These are phyloP conservation scores for Sitta carolinensis DNA, from an alignment of 2,797 vertebrate genomes.

Conservation along the genomic window DNA sequence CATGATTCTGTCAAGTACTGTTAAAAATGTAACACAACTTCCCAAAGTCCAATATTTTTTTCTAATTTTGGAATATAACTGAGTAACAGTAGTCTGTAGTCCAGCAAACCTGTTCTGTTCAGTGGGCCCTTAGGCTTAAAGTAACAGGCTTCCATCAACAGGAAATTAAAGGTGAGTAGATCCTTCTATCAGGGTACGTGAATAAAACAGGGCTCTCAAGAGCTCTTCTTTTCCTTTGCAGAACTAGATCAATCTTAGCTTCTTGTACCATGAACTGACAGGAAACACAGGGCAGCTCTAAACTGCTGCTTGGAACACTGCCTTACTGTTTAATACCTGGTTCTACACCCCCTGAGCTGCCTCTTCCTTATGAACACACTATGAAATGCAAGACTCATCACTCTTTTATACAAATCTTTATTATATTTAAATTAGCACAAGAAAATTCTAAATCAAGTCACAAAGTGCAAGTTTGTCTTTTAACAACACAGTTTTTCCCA, in stretches of 20 bases:
- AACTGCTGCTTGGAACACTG: not conserved
- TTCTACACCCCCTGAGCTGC: not conserved
- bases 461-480: not conserved
- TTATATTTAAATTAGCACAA: conserved; percentile 2
- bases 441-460: not conserved
- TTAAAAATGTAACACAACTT: not conserved
- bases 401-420: not conserved
- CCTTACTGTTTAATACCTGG: not conserved
- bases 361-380: not conserved
- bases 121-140: not conserved
- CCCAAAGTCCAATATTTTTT: not conserved
- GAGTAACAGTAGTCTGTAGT: not conserved
- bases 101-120: not conserved
- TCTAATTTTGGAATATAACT: not conserved
- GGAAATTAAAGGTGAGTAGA: not conserved
- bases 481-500: not conserved
- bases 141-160: not conserved
- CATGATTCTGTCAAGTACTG: not conserved
- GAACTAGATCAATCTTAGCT: not conserved
- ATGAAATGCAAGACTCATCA: not conserved
- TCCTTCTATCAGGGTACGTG: not conserved
- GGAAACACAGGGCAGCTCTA: not conserved
- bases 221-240: not conserved
- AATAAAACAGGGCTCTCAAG: not conserved
- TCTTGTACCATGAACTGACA: not conserved